Evolutionary conservation across 2,113 vertebrate genomes (phyloP).

Genomic region (Crotalus tigris): DNA sequence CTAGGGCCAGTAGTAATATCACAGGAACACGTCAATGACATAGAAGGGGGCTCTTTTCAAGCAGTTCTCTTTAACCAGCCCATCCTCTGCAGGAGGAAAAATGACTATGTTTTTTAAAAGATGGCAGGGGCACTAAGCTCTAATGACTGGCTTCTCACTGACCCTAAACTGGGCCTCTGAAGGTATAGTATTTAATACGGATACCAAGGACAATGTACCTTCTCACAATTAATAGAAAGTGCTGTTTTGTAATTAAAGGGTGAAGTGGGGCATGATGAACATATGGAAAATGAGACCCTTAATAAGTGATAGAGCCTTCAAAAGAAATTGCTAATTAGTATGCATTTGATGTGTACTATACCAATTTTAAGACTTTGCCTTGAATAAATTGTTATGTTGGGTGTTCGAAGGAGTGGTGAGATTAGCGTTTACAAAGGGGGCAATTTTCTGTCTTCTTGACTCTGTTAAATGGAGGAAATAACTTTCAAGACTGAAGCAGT

Average conservation of each 20-base stretch:
- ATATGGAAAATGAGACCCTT: slow-evolving; percentile 73
- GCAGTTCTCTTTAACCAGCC: slow-evolving; percentile 10
- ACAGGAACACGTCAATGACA: background rate
- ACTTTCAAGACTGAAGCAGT: slow-evolving; percentile 81
- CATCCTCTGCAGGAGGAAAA: background rate
- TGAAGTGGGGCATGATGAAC: slow-evolving; percentile 74
- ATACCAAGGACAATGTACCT: slow-evolving; percentile 62
- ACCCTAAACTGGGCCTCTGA: slow-evolving; percentile 63
- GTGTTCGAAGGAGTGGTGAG: slow-evolving; percentile 72
- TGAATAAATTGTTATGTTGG: slow-evolving; percentile 74
- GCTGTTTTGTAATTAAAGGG: slow-evolving; percentile 72
- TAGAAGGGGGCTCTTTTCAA: slow-evolving; percentile 41
- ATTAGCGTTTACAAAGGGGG: slow-evolving; percentile 78
- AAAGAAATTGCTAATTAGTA: slow-evolving; percentile 77
- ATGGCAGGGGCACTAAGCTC: slow-evolving; percentile 40
- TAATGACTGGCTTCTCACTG: slow-evolving; percentile 47
- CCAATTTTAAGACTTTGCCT: slow-evolving; percentile 77
- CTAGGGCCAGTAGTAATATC: background rate
- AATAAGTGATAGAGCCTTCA: slow-evolving; percentile 71
- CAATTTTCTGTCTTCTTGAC: slow-evolving; percentile 80
- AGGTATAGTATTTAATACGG: slow-evolving; percentile 63
- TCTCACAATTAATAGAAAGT: slow-evolving; percentile 69
- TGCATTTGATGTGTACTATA: slow-evolving; percentile 73
- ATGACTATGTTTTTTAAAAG: slow-evolving; percentile 45
- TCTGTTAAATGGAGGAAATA: slow-evolving; percentile 86